These are phyloP conservation scores for Halictus rubicundus DNA, from an alignment of 1,140 invertebrate species.

Conservation along the genomic window DNA sequence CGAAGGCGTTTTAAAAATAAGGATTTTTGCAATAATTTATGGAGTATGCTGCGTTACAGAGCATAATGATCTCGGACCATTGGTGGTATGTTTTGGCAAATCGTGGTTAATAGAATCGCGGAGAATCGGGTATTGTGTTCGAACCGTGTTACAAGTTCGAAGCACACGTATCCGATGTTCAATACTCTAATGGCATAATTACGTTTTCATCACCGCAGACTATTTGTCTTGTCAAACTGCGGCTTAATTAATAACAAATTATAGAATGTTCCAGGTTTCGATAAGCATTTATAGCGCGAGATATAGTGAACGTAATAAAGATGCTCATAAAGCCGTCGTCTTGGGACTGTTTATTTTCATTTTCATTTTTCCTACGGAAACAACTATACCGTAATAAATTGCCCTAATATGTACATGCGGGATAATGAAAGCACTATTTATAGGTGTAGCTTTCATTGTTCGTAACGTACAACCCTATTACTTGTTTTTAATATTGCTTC, in stretches of 20 bases:
- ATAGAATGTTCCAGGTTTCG: neutral
- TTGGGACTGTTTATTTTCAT: neutral
- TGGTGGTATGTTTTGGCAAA: no score
- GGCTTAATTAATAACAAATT: constrained; percentile 3
- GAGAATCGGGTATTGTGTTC: neutral
- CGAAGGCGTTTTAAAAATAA: no score
- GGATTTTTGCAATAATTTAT: no score
- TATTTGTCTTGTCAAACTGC: neutral
- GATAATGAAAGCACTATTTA: neutral
- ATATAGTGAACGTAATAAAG: neutral
- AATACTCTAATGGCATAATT: constrained; percentile 26
- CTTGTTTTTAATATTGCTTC: neutral
- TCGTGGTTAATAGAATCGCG: constrained; percentile 35
- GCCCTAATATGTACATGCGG: neutral
- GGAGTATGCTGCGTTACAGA: no score
- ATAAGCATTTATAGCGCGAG: neutral
- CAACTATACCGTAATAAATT: neutral
- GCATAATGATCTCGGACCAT: no score
- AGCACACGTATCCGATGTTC: constrained; percentile 26
- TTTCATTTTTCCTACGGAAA: neutral
- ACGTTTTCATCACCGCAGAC: constrained; percentile 11
- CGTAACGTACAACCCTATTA: neutral
- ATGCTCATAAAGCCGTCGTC: neutral
- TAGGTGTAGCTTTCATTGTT: neutral
- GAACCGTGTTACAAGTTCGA: constrained; percentile 41